Percentiles rank a stretch among this genome's conserved stretches.
Evolutionary conservation across 2,797 vertebrate genomes (phyloP).

Genomic region (Megaceryle alcyon): DNA sequence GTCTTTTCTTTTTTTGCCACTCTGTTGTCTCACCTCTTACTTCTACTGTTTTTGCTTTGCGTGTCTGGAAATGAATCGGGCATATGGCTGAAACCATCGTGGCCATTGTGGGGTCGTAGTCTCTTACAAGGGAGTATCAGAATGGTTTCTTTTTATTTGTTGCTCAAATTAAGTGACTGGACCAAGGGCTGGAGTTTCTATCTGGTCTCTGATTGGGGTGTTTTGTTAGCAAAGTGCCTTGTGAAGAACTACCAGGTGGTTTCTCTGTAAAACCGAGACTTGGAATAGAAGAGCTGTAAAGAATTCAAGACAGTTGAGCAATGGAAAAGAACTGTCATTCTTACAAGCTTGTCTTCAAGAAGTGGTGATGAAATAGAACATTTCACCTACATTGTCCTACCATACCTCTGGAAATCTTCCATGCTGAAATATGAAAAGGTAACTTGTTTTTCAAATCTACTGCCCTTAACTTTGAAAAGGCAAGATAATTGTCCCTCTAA

Average conservation of each 20-base stretch:
- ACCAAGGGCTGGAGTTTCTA: not conserved
- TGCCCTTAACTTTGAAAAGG: not conserved
- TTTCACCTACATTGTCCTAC: not conserved
- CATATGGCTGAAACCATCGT: not conserved
- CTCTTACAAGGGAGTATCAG: not conserved
- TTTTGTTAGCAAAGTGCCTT: not conserved
- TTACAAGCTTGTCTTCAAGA: not conserved
- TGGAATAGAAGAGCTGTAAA: not conserved
- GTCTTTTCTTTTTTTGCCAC: not conserved
- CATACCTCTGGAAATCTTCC: not conserved
- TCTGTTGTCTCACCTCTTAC: not conserved
- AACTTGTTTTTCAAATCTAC: not conserved
- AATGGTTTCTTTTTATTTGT: not conserved
- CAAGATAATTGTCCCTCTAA: not conserved
- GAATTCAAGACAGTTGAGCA: not conserved
- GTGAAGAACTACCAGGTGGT: not conserved
- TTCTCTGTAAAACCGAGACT: not conserved
- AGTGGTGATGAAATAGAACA: not conserved
- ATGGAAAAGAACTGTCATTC: not conserved
- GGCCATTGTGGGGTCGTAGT: not conserved
- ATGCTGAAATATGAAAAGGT: not conserved
- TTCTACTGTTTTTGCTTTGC: not conserved
- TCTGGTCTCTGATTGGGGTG: not conserved
- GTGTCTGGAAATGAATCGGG: not conserved
- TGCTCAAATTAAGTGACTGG: not conserved